Evolutionary conservation across 1,140 invertebrate genomes (phyloP), one percentile per base, ranked within the genome.

Genomic region (Oedothorax gibbosus): DNA sequence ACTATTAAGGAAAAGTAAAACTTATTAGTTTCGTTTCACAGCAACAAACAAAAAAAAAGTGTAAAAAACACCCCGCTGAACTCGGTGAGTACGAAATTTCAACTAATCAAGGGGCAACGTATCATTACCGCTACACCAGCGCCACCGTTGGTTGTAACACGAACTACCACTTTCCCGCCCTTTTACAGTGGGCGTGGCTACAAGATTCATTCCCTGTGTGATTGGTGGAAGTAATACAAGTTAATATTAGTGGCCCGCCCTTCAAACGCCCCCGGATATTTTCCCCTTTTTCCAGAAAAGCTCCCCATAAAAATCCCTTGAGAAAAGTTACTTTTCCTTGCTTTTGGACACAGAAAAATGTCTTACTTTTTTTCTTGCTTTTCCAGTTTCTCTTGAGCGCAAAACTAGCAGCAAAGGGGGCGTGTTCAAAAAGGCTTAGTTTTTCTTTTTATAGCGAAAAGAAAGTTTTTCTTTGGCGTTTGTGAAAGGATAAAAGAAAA

Each of bases 141-240:
- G 81, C 81, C 35, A 49, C 57, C 71, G 11, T 21, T n/a, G 81
- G 81, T 56, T 14, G 57, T 56, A 54, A 56, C 21, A 56, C 50
- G 62, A 75, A 76, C 53, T 54, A 66, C 62, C 14, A 20, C 54
- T 18, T 84, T 73, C 62, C 81, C 81, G 69, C 66, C 81, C 56
- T 76, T 64, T 51, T n/a, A 14, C 1, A 15, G 21, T 65, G 56
- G 81, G 81, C 81, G 81, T 84, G 81, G 81, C 81, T 66, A 62
- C 62, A 75, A 72, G 72, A 84, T 84, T 84, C 81, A 84, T 84
- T 84, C 81, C 11, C 57, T 20, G 81, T 69, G 81, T 75, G 81
- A 84, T 84, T 84, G 81, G 81, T 75, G 60, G 81, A 84, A 84
- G 64, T 84, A 84, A 75, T 72, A 50, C 76, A 76, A 84, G 81